Conservation (phyloP, 2,113 vertebrate genomes). For the Poeciliopsis prolifica region DNA sequence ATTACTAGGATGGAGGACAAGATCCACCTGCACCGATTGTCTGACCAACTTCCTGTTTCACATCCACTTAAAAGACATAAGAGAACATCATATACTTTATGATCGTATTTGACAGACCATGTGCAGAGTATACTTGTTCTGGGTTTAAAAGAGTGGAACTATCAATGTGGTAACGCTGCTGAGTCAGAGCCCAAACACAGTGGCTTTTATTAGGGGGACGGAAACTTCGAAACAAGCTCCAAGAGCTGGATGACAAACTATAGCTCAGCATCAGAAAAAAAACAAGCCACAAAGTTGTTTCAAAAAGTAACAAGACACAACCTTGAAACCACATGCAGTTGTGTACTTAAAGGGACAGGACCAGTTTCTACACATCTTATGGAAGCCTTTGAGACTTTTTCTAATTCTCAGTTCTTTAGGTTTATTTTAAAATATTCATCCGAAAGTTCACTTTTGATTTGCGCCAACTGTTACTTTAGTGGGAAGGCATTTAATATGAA, state of each 20-base stretch:
- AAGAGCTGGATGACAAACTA: conserved; percentile 42
- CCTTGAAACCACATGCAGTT: conserved; percentile 20
- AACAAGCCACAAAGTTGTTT: not conserved
- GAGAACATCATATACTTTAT: not conserved
- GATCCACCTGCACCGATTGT: not conserved
- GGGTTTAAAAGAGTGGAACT: conserved; percentile 3
- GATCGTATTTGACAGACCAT: not conserved
- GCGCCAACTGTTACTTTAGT: not conserved
- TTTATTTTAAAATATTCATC: not conserved
- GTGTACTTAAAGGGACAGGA: conserved; percentile 36
- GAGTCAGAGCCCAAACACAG: conserved; percentile 14
- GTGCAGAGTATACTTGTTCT: not conserved
- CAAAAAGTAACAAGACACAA: not conserved
- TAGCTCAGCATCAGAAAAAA: conserved; percentile 15
- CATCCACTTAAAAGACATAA: not conserved
- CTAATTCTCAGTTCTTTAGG: not conserved
- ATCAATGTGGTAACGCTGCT: conserved; percentile 22
- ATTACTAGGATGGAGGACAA: not conserved
- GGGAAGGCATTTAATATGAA: too few relatives aligned
- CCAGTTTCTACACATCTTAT: not conserved
- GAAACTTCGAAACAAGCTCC: conserved; percentile 32
- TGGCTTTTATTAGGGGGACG: conserved; percentile 11
- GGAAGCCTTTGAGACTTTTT: not conserved
- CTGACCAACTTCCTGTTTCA: not conserved
- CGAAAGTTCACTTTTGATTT: not conserved